Evolutionary conservation across 37 sponge, comb jelly and placozoan genomes (phyloP), one percentile per base, ranked within the genome.

Genomic region (Lycopodina hypogea): DNA sequence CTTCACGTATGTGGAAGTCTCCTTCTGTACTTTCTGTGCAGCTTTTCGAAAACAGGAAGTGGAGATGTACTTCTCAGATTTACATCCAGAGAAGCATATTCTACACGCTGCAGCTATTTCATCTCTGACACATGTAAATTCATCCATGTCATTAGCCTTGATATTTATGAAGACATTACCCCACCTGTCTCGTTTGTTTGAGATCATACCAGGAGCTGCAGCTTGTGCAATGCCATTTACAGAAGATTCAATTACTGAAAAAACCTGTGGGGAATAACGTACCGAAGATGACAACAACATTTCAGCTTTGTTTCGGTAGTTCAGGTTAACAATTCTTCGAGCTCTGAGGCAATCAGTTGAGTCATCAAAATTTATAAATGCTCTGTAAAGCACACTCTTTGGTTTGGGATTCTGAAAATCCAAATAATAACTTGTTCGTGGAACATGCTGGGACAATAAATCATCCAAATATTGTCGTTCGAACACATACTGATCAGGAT

Each of bases 11-110:
- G 74, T 73, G 2, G 11, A 24, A 32, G 55, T 73, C 48, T 73
- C 53, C 3, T n/a, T 19, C 48, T 73, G 53, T 30, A 73, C 12
- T 17, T 53, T 56, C 34, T 28, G 26, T 12, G 28, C 12, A 35
- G 1, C 9, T 22, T 51, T 33, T 29, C 2, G 23, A 52, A 51
- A 73, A 29, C 22, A 15, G 7, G 56, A 34, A 7, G 56, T 73
- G 6, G 56, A 53, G 0, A 84, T 48, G 40, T 63, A 90, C 56
- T 80, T 72, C 1, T 23, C 30, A n/a, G 64, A 77, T 34, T 62
- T 32, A 0, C 65, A 50, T 37, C 65, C 50, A 0, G 26, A 14
- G 66, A 84, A 83, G 6, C 69, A 52, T 7, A 73, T 35, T 48
- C 72, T 23, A 23, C 65, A 17, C 0, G 59, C 77, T 33, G 14